These are phyloP conservation scores for Xylocampa areola DNA, from an alignment of 2,888 invertebrate species.

Conservation along the genomic window DNA sequence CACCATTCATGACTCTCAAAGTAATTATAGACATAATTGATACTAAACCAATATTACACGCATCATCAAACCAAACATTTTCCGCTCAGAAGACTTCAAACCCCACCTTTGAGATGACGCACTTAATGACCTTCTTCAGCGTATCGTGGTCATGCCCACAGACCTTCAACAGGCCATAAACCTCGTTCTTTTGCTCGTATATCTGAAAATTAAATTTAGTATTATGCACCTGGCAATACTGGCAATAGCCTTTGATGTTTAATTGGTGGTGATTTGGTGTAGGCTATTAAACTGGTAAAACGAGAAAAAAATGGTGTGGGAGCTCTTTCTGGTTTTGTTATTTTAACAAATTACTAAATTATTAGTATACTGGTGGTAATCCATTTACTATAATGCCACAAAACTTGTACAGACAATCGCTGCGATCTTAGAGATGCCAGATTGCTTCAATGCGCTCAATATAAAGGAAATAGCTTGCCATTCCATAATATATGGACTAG, in stretches of 20 bases:
- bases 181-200: conserved; percentile 76
- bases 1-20: neutral
- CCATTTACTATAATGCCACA: no score
- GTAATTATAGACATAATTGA: conserved; percentile 28
- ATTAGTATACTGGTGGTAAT: no score
- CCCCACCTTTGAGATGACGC: conserved; percentile 85
- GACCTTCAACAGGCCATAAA: conserved; percentile 78
- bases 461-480: no score
- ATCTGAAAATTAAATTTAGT: conserved; percentile 72
- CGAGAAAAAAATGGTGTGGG: conserved; percentile 1
- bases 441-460: no score
- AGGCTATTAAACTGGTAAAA: conserved; percentile 27
- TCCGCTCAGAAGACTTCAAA: conserved; percentile 15
- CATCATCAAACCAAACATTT: conserved; percentile 15
- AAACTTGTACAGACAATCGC: no score
- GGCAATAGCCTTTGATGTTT: conserved; percentile 51
- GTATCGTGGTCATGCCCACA: conserved; percentile 86
- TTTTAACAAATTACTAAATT: no score
- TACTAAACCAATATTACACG: conserved; percentile 11
- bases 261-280: conserved; percentile 17
- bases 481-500: no score
- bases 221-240: conserved; percentile 20
- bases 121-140: conserved; percentile 85
- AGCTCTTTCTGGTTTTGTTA: neutral
- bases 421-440: no score